Conservation (phyloP, 2,797 vertebrate species). For the Melanogrammus aeglefinus region DNA sequence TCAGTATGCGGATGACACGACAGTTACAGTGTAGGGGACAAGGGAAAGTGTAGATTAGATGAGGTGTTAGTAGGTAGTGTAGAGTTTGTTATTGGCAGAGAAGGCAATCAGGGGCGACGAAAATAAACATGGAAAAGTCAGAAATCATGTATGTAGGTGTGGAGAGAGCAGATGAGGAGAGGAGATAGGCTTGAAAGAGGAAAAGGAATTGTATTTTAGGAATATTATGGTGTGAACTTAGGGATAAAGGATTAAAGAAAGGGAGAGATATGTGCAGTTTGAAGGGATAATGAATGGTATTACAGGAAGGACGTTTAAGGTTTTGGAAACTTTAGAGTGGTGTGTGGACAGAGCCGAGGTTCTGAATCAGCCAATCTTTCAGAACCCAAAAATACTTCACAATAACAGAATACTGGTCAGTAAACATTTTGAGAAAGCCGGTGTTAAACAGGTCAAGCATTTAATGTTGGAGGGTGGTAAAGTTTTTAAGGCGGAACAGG, state of each 20-base stretch:
- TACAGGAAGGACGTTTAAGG: background rate
- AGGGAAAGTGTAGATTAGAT: background rate
- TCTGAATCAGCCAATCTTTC: no score
- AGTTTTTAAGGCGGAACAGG: no score
- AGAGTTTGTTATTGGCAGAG: background rate
- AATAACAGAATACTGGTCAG: no score
- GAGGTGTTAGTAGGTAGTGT: background rate
- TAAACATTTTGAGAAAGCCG: no score
- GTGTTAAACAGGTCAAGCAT: no score
- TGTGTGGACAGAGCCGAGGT: no score
- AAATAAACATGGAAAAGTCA: background rate
- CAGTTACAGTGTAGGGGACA: slow-evolving; percentile 6
- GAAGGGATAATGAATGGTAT: slow-evolving; percentile 1
- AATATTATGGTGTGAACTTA: background rate
- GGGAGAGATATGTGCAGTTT: background rate
- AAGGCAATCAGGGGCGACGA: background rate
- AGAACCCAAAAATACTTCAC: no score
- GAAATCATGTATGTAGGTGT: no score
- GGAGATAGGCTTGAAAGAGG: background rate
- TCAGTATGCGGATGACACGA: slow-evolving; percentile 12
- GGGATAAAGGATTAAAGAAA: background rate
- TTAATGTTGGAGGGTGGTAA: no score
- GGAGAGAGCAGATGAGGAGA: background rate
- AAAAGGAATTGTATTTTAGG: background rate
- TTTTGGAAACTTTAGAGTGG: background rate